Evolutionary conservation across 2,113 vertebrate genomes (phyloP), one percentile per base, ranked within the genome.

Genomic region (Tupaia chinensis): DNA sequence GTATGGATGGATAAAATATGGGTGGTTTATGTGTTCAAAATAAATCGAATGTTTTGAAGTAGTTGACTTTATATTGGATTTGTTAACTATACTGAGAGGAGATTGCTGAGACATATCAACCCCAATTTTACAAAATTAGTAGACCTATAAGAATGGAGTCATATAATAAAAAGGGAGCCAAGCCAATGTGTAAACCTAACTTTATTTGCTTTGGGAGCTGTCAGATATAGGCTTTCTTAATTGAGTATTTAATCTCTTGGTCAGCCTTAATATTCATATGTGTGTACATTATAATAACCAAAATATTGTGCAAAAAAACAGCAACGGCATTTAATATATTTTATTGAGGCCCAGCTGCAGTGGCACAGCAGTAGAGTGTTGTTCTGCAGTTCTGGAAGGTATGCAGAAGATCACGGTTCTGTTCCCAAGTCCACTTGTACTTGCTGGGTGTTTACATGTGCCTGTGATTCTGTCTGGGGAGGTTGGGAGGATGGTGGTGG

Each of bases 221-320:
- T 60, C 23, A 93, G 54, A 27, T 83, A 61, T 32, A 89, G 65
- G 1, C 1, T 29, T 87, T 34, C 25, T 58, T 56, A 84, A 34
- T 7, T 87, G 53, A 95, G 25, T 61, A 74, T 68, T 85, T 17
- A 87, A 23, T 22, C 78, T 92, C 7, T 79, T 87, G n/a, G 7
- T 61, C 60, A 84, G 22, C 85, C 90, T 93, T 87, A 54, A 5
- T 89, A 34, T 87, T 23, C 83, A 34, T 60, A n/a, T 78, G 54
- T 4, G 54, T 54, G 4, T 34, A 22, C 10, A n/a, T 70, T 76
- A 76, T 4, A 68, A 20, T 16, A 88, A 61, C 16, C 11, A 1
- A 15, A 72, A 77, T 92, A 96, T 85, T 92, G 4, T 61, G 20
- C 14, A n/a, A 16, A 93, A 90, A 79, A 86, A 85, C 6, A 69